Base-by-base conservation (phyloP, 2,797 vertebrate genomes). In the Sebastes trivittatus region DNA sequence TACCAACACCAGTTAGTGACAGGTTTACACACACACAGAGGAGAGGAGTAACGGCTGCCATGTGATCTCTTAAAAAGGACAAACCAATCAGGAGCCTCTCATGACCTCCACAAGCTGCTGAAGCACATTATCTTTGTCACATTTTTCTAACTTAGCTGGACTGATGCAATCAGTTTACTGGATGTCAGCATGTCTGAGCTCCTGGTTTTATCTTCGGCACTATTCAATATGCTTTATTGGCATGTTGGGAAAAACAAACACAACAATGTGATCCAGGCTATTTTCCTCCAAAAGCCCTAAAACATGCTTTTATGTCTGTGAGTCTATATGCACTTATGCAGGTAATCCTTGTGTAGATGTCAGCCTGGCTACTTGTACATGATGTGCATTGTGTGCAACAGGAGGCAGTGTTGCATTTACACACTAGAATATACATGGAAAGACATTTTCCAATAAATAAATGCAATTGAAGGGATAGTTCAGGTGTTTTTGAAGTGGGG, bases 111-210 rank as follows among this genome's bases (percentile, higher is more conserved):
- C 8, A 6, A 75, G 77, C 58, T 81, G 56, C 64, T 79, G 32
- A 59, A 69, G 75, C 36, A 20, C 52, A 49, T 88, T 78, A 87
- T 67, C 62, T 75, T 38, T 69, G 73, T 88, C 84, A 89, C 6
- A 52, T 71, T 56, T 80, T 62, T 89, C 63, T 7, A 7, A 18
- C 5, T 66, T 56, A 75, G 5, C 36, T 8, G 2, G 7, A 64
- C 11, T 42, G 23, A 54, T 74, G 46, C 65, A 55, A 6, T 54
- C 59, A 29, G 3, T 58, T 38, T 2, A 20, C 32, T 54, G 49
- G 13, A 65, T 16, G 55, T 54, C 3, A 59, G 18, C 55, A 11
- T 36, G 22, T 65, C 14, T 71, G 38, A 70, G 1, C 30, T 42
- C 2, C 3, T n/a, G 32, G 7, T 69, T 80, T 55, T 64, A 38